A percentile compares a stretch with the other conserved stretches of the same genome.
These are phyloP conservation scores for Drosophila pseudotakahashii DNA, from an alignment of 2,888 invertebrate species.

Conservation along the genomic window DNA sequence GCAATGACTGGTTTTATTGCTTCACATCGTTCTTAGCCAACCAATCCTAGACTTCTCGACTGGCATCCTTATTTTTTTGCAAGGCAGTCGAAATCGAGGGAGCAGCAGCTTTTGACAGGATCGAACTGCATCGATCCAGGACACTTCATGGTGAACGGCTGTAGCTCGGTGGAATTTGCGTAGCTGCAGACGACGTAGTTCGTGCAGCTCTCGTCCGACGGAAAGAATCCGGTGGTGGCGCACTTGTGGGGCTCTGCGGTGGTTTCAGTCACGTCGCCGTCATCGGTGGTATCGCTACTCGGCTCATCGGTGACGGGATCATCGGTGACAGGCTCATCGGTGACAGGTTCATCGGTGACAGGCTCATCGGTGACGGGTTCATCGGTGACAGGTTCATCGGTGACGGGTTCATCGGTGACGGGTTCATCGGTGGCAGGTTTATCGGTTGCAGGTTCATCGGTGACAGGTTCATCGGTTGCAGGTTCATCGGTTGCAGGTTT, in stretches of 20 bases:
- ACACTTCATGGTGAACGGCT: conserved; percentile 45
- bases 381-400: conserved; percentile 4
- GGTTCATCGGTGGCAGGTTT: conserved; percentile 4
- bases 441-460: conserved; percentile 1
- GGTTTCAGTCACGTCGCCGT: conserved; percentile 7
- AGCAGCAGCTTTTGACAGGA: conserved; percentile 55
- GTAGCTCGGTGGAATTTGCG: conserved; percentile 9
- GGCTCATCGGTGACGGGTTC: background rate
- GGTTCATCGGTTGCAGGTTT: background rate
- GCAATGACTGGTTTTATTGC: conserved; percentile 30
- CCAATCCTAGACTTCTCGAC: background rate
- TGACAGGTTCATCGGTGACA: no score
- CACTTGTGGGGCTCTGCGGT: conserved; percentile 42
- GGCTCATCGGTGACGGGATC: conserved; percentile 4
- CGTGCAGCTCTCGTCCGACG: conserved; percentile 52
- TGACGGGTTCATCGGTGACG: background rate
- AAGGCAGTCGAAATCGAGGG: conserved; percentile 41
- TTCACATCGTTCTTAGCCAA: background rate
- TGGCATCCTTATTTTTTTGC: background rate
- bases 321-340: no score
- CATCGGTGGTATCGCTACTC: conserved; percentile 10
- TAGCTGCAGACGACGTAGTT: conserved; percentile 61
- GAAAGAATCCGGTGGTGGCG: conserved; percentile 63
- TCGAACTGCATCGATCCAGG: conserved; percentile 63
- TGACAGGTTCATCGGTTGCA: conserved; percentile 1